phyloP scores from a whole-genome alignment of 2,888 invertebrate genomes.

The Crepidodera aurea region DNA sequence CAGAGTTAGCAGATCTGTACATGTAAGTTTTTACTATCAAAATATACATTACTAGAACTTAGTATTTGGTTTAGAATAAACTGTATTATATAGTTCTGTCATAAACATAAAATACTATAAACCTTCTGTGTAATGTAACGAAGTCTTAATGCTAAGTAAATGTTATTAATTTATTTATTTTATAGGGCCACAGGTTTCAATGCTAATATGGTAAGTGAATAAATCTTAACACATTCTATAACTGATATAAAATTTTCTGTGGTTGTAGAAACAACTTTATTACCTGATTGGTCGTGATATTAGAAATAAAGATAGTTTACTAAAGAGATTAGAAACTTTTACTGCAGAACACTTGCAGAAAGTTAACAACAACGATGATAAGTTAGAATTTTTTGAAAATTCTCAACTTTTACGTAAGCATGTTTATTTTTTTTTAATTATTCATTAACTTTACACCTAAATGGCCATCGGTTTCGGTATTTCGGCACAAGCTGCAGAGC shows the following conservation, averaged over 20 bases:
- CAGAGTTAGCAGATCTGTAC: constrained; percentile 76
- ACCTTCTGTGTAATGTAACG: too few species aligned
- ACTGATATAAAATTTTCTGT: not conserved
- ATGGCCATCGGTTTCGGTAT: too few species aligned
- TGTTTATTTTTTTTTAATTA: too few species aligned
- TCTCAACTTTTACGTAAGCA: constrained; percentile 51
- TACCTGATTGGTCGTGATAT: constrained; percentile 50
- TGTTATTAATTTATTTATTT: constrained; percentile 32
- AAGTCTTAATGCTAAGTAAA: too few species aligned
- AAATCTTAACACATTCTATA: not conserved
- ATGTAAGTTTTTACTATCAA: constrained; percentile 67
- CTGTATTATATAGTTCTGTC: too few species aligned
- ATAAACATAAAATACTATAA: too few species aligned
- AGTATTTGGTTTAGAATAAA: too few species aligned
- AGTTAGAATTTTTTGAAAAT: constrained; percentile 48
- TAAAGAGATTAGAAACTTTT: constrained; percentile 49
- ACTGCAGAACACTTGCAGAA: constrained; percentile 48
- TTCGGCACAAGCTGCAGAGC: too few species aligned
- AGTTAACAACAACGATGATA: constrained; percentile 47
- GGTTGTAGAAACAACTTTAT: constrained; percentile 50
- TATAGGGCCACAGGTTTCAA: constrained; percentile 55
- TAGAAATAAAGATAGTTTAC: constrained; percentile 44
- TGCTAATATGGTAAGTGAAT: constrained; percentile 49
- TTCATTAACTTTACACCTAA: too few species aligned
- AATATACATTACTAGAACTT: too few species aligned